A percentile compares a stretch with the other conserved stretches of the same genome.
phyloP scores from a whole-genome alignment of 1,140 invertebrate genomes.

The Stratiolaelaps scimitus region DNA sequence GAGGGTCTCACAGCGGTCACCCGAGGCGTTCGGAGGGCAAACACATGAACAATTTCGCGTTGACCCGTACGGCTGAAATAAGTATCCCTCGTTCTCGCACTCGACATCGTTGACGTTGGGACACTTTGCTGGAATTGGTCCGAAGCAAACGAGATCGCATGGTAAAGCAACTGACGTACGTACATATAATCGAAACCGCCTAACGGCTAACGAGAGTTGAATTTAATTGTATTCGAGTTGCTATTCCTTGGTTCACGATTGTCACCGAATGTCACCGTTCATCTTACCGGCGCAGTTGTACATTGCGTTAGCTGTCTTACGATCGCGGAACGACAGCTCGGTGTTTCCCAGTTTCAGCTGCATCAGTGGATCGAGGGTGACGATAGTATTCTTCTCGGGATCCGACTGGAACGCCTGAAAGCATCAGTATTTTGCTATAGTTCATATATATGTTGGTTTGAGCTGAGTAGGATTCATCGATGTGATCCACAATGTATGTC shows the following conservation, averaged over 20 bases:
- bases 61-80: background rate
- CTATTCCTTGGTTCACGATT: no score
- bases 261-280: no score
- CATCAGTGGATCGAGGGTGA: background rate
- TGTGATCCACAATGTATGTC: no score
- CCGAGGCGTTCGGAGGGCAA: conserved; percentile 2
- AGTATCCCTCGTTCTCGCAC: conserved; percentile 1
- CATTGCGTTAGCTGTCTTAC: conserved; percentile 7
- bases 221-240: no score
- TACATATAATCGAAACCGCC: no score
- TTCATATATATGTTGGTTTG: no score
- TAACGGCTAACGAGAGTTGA: no score
- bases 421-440: no score
- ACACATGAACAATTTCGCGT: background rate
- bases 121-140: background rate
- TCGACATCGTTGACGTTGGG: background rate
- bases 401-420: conserved; percentile 11
- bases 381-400: background rate
- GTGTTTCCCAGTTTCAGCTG: background rate
- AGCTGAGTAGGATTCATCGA: no score
- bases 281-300: conserved; percentile 2
- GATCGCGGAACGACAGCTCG: conserved; percentile 1
- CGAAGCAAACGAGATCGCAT: no score
- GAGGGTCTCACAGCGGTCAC: background rate
- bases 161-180: no score